Percentiles rank a stretch among this genome's conserved stretches.
Evolutionary conservation across 2,113 vertebrate species (phyloP).

Genomic region (Pygoscelis antarcticus): DNA sequence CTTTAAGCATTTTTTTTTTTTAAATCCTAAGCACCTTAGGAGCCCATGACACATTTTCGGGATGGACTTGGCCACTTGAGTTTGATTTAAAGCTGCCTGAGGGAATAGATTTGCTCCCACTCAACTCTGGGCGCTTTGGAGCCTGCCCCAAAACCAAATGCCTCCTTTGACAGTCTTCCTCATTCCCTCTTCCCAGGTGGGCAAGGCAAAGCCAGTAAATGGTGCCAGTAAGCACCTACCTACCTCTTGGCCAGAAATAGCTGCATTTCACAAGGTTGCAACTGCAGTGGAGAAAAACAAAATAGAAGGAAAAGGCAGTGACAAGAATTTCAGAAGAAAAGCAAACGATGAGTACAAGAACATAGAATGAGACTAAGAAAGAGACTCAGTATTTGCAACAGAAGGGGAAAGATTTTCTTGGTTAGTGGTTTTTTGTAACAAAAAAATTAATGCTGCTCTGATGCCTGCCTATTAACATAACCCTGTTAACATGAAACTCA

Average conservation of each 20-base stretch:
- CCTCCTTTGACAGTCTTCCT: background rate
- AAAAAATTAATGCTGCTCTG: background rate
- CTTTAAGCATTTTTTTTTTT: background rate
- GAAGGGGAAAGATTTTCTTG: background rate
- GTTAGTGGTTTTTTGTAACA: background rate
- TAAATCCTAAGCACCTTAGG: background rate
- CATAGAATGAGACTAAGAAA: background rate
- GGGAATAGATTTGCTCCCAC: background rate
- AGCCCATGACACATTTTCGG: background rate
- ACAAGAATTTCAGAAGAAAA: background rate
- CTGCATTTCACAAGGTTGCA: background rate
- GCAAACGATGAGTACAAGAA: background rate
- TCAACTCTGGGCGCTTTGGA: background rate
- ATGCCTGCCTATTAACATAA: background rate
- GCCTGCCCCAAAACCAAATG: background rate
- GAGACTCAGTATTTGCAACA: background rate
- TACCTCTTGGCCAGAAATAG: background rate
- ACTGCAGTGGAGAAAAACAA: background rate
- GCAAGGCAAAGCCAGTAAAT: background rate
- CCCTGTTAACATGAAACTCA: accelerated
- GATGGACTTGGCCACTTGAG: background rate
- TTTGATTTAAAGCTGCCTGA: background rate
- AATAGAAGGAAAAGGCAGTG: background rate
- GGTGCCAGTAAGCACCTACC: background rate
- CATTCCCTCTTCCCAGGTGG: background rate